Percentiles rank a stretch among this genome's conserved stretches.
phyloP scores from a whole-genome alignment of 2,113 vertebrate genomes.

The Agelaius phoeniceus region DNA sequence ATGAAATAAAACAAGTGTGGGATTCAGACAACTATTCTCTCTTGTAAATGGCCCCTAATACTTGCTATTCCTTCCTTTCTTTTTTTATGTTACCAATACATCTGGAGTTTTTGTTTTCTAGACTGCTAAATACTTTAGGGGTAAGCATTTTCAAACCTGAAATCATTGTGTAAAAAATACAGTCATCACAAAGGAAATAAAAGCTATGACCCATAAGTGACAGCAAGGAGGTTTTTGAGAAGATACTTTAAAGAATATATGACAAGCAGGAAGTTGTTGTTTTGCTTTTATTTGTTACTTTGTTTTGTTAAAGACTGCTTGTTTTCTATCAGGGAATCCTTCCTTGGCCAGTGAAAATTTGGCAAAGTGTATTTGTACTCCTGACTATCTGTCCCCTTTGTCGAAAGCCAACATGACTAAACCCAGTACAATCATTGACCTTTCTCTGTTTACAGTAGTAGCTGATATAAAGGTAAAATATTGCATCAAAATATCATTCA shows the following conservation, averaged over 20 bases:
- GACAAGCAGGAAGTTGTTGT: not conserved
- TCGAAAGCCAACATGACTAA: not conserved
- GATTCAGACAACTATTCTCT: not conserved
- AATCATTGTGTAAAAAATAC: not conserved
- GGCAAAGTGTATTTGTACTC: not conserved
- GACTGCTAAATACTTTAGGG: not conserved
- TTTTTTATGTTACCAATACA: not conserved
- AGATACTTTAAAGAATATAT: not conserved
- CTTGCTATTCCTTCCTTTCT: not conserved
- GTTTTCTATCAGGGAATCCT: not conserved
- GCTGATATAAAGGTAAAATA: not conserved
- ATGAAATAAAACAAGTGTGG: not conserved
- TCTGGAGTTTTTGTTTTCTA: not conserved
- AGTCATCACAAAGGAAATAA: not conserved
- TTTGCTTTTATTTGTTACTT: not conserved
- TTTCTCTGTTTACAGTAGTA: not conserved
- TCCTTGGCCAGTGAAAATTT: not conserved
- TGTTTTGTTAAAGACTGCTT: not conserved
- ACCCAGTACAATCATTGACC: not conserved
- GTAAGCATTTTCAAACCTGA: not conserved
- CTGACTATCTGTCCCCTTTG: not conserved
- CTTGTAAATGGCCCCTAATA: not conserved
- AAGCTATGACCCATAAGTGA: fast-evolving
- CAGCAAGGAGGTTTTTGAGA: not conserved
- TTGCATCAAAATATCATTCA: not conserved